Evolutionary conservation across 2,888 invertebrate species (phyloP).

Genomic region (Eupithecia vulgata): DNA sequence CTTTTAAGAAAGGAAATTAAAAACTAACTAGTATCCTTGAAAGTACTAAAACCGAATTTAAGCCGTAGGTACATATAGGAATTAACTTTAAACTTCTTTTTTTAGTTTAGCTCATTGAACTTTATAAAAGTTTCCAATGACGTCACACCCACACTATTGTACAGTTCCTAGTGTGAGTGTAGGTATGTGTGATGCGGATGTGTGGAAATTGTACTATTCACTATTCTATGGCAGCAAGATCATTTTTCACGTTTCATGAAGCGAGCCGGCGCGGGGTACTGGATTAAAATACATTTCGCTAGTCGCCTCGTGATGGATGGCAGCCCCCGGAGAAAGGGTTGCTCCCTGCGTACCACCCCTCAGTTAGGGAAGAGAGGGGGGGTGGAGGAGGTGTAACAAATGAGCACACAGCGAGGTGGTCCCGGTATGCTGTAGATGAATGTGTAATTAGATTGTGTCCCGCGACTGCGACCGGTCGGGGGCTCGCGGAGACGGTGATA

Average conservation of each 20-base stretch:
- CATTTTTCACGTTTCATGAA: constrained; percentile 84
- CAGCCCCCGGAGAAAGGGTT: constrained; percentile 71
- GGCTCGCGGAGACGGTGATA: constrained; percentile 30
- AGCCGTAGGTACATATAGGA: neutral
- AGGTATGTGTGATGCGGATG: constrained; percentile 51
- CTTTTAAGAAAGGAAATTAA: neutral
- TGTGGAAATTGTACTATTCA: neutral
- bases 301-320: constrained; percentile 76
- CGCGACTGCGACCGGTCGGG: constrained; percentile 30
- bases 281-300: constrained; percentile 84
- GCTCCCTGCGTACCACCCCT: constrained; percentile 54
- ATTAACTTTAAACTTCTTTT: too few species aligned
- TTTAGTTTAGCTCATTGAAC: neutral
- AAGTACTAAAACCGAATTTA: neutral
- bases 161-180: constrained; percentile 28
- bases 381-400: constrained; percentile 52
- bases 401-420: constrained; percentile 55
- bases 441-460: constrained; percentile 58
- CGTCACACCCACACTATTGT: neutral
- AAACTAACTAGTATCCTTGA: neutral
- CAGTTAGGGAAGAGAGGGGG: constrained; percentile 22
- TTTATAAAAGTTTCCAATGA: neutral
- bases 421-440: constrained; percentile 55
- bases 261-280: constrained; percentile 73
- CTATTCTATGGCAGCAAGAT: constrained; percentile 52